Conservation (phyloP, 1,140 invertebrate species). For the Cyrtorhinus lividipennis region DNA sequence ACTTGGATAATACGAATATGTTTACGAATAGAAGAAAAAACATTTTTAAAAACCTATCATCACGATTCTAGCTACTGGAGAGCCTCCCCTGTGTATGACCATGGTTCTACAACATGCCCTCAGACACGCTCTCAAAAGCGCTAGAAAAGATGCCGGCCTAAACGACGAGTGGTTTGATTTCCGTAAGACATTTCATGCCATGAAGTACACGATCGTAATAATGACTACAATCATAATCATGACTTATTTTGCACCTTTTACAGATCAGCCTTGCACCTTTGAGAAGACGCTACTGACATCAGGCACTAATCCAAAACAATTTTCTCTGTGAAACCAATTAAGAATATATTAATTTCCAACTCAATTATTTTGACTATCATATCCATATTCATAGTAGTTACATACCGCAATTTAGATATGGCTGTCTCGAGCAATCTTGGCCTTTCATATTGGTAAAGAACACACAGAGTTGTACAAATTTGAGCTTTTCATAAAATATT, state of each 20-base stretch:
- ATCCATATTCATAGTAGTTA: too few species aligned
- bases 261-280: constrained; percentile 4
- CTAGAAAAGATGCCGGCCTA: constrained; percentile 39
- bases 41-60: constrained; percentile 22
- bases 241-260: neutral
- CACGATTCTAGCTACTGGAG: constrained; percentile 64
- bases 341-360: too few species aligned
- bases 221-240: neutral
- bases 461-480: too few species aligned
- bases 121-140: constrained; percentile 49
- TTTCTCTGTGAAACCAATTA: too few species aligned
- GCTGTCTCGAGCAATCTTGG: too few species aligned
- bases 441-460: too few species aligned
- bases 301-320: neutral
- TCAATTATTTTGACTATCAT: too few species aligned
- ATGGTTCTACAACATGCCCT: constrained; percentile 50
- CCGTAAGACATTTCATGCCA: constrained; percentile 20
- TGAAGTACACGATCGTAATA: neutral
- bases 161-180: constrained; percentile 32
- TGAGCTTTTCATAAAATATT: too few species aligned
- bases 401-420: too few species aligned
- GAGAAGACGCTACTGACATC: constrained; percentile 7
- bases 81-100: constrained; percentile 60
- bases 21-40: neutral
- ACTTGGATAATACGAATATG: neutral